Conservation (phyloP, 1,140 invertebrate species). For the Sweltsa coloradensis region DNA sequence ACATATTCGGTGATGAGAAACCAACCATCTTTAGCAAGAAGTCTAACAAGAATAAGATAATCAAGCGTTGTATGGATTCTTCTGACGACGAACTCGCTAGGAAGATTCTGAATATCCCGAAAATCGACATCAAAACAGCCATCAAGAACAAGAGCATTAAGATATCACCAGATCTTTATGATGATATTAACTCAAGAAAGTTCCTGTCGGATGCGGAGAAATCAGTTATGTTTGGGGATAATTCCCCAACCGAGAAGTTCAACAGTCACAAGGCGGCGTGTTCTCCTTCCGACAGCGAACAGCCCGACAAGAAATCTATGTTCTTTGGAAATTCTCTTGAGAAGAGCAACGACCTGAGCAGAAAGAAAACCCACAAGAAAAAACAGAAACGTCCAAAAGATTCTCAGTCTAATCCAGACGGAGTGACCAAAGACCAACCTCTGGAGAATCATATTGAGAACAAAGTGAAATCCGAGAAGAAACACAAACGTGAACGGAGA, state of each 20-base stretch:
- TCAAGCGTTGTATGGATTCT: slow-evolving; percentile 7
- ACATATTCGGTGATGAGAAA: slow-evolving; percentile 6
- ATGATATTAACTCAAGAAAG: slow-evolving; percentile 1
- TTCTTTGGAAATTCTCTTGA: slow-evolving; percentile 8
- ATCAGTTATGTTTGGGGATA: slow-evolving; percentile 8
- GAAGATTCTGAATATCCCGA: not conserved
- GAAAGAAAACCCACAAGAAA: slow-evolving; percentile 67
- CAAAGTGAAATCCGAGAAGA: slow-evolving; percentile 37
- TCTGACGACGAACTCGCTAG: slow-evolving; percentile 7
- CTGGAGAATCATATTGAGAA: slow-evolving; percentile 39
- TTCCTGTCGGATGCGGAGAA: slow-evolving; percentile 3
- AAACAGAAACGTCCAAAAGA: slow-evolving; percentile 67
- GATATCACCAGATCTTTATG: slow-evolving; percentile 1
- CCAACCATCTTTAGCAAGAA: slow-evolving; percentile 3
- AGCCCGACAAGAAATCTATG: not conserved
- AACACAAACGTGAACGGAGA: slow-evolving; percentile 18
- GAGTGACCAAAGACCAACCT: slow-evolving; percentile 21
- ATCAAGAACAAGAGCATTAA: slow-evolving; percentile 4
- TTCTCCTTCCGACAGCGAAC: not conserved
- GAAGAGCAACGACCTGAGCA: slow-evolving; percentile 12
- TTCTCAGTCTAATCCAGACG: slow-evolving; percentile 25
- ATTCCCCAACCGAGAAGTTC: not conserved
- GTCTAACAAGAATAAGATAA: slow-evolving; percentile 3
- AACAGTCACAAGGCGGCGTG: not conserved
- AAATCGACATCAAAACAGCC: slow-evolving; percentile 1